Evolutionary conservation across 2,113 vertebrate species (phyloP), one percentile per base, ranked within the genome.

Genomic region (Macquaria australasica): DNA sequence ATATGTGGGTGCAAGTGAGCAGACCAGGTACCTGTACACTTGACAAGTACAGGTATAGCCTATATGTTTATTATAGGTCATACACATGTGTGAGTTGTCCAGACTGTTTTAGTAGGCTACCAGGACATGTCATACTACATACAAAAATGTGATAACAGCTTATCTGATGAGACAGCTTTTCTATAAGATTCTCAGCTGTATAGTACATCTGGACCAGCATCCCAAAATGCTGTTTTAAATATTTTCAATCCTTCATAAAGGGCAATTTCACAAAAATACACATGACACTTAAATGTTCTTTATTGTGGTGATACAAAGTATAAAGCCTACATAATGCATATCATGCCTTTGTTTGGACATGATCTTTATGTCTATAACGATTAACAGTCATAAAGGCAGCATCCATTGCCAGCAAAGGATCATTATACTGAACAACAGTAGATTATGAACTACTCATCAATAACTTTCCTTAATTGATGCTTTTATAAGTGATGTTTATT

Each of bases 391-490:
- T 56, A 58, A 72, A 73, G 63, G 41, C 20, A 77, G 50, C 77
- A 69, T 82, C 84, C 70, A 86, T 59, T 87, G 51, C 75, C 82
- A 90, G 82, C 79, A 89, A 84, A 84, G 73, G 82, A 83, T 59
- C 16, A 77, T 31, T 62, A 62, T 23, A 74, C 31, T 45, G 20
- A 81, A 58, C 39, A 69, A 31, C 37, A 79, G 43, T 23, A 28
- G 28, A 55, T 58, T 83, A 71, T 60, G 64, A 77, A 15, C 16
- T 53, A 51, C 14, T 69, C 5, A 28, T 41, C 15, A 31, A 48
- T 31, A 58, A 14, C 5, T 41, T 55, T 73, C 12, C 11, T 21
- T 16, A 45, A 45, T 6, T 53, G 12, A 55, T 45, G 45, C 8
- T 45, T 45, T 67, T 41, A 25, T 31, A 68, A 20, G 39, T 28